Conservation (phyloP, 2,797 vertebrate species). For the Pipistrellus kuhlii region DNA sequence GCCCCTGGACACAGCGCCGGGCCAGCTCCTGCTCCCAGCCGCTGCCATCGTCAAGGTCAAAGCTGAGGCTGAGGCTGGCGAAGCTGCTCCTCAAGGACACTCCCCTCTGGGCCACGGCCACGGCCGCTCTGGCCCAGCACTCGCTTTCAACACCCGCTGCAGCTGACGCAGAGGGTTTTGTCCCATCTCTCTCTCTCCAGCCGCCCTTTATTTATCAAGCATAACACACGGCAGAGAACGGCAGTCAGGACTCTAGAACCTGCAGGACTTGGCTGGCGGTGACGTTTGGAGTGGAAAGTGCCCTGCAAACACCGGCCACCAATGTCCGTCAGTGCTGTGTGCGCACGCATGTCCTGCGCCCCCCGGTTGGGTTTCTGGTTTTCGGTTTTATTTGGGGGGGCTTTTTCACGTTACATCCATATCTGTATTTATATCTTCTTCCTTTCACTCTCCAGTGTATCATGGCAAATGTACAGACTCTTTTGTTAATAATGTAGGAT, state of each 20-base stretch:
- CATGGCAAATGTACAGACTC: slow-evolving; percentile 96
- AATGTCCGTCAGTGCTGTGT: slow-evolving; percentile 87
- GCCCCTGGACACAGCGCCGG: slow-evolving; percentile 66
- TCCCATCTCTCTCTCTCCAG: slow-evolving; percentile 85
- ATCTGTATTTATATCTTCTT: slow-evolving; percentile 96
- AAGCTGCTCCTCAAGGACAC: not conserved
- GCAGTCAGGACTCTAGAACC: slow-evolving; percentile 85
- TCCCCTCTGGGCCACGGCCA: not conserved
- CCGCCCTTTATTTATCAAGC: slow-evolving; percentile 86
- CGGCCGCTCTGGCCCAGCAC: slow-evolving; percentile 76
- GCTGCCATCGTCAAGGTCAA: slow-evolving; percentile 73
- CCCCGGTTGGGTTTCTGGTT: slow-evolving; percentile 80
- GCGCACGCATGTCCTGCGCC: slow-evolving; percentile 90
- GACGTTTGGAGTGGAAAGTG: slow-evolving; percentile 85
- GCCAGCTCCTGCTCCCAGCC: slow-evolving; percentile 57
- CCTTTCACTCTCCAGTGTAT: slow-evolving; percentile 92
- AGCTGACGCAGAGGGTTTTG: slow-evolving; percentile 82
- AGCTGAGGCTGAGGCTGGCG: too few relatives aligned
- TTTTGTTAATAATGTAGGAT: slow-evolving; percentile 96
- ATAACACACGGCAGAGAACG: slow-evolving; percentile 86
- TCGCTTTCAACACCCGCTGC: slow-evolving; percentile 85
- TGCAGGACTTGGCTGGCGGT: slow-evolving; percentile 85
- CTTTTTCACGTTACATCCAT: slow-evolving; percentile 93
- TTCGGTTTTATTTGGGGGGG: slow-evolving; percentile 83
- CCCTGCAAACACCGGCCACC: slow-evolving; percentile 85